Evolutionary conservation across 53 echinoderm and acorn worm genomes (phyloP).

Genomic region (Echinometra lucunter): DNA sequence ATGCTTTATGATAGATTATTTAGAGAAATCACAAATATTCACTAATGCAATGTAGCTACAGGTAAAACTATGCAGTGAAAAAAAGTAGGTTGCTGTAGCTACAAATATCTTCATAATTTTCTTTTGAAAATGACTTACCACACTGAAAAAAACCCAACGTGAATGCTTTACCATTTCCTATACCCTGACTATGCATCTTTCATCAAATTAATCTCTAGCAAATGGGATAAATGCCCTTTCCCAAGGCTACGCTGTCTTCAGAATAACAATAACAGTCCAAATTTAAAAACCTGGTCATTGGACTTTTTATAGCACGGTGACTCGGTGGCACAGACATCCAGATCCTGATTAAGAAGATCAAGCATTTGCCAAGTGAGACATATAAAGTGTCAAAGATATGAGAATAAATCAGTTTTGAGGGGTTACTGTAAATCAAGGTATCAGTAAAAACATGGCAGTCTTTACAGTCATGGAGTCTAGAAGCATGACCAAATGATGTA

Average conservation of each 20-base stretch:
- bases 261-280: neutral
- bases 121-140: neutral
- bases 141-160: neutral
- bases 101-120: too few species aligned
- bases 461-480: slow-evolving; percentile 19
- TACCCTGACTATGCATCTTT: neutral
- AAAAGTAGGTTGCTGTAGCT: too few species aligned
- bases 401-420: slow-evolving; percentile 7
- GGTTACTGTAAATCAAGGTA: neutral
- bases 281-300: neutral
- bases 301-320: slow-evolving; percentile 1
- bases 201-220: neutral
- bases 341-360: neutral
- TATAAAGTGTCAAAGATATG: neutral
- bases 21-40: neutral
- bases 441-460: neutral
- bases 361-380: slow-evolving; percentile 18
- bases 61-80: too few species aligned
- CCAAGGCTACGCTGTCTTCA: neutral
- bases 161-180: neutral
- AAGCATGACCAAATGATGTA: slow-evolving; percentile 25
- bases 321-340: neutral
- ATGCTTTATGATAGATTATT: neutral
- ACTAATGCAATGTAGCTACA: neutral
- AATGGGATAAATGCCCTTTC: neutral